Evolutionary conservation across 2,113 vertebrate species (phyloP).

Genomic region (Ploceus nigricollis): DNA sequence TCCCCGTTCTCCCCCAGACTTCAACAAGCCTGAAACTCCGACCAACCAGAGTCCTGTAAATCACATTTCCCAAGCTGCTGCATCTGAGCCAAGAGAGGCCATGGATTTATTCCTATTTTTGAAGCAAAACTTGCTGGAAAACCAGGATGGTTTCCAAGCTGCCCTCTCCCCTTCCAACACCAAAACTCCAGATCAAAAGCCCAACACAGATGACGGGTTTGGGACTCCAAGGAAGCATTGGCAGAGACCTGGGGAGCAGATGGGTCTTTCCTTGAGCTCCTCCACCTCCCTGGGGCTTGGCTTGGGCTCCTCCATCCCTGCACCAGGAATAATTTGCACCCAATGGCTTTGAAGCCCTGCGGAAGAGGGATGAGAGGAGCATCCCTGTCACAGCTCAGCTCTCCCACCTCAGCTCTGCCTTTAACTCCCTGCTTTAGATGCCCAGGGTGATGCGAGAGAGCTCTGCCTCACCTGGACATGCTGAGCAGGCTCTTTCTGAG

Average conservation of each 20-base stretch:
- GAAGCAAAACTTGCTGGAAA: background rate
- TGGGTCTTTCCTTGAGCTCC: background rate
- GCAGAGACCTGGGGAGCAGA: background rate
- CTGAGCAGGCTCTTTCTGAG: constrained; percentile 25
- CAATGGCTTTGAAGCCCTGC: background rate
- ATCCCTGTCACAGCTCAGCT: background rate
- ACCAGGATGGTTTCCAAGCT: background rate
- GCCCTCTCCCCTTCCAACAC: background rate
- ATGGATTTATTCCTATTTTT: background rate
- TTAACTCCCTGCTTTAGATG: constrained; percentile 30
- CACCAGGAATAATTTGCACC: background rate
- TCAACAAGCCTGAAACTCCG: background rate
- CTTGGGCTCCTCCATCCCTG: background rate
- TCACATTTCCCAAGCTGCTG: background rate
- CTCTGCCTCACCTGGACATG: constrained; percentile 36
- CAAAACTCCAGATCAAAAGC: background rate
- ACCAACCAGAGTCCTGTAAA: background rate
- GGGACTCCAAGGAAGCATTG: background rate
- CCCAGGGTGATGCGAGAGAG: background rate
- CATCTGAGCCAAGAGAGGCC: background rate
- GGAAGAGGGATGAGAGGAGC: background rate
- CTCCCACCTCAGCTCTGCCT: background rate
- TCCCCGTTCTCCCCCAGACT: background rate
- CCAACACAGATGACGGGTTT: background rate
- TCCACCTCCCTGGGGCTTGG: fast-evolving